Conservation (phyloP, 2,113 vertebrate species). For the Crotalus tigris region DNA sequence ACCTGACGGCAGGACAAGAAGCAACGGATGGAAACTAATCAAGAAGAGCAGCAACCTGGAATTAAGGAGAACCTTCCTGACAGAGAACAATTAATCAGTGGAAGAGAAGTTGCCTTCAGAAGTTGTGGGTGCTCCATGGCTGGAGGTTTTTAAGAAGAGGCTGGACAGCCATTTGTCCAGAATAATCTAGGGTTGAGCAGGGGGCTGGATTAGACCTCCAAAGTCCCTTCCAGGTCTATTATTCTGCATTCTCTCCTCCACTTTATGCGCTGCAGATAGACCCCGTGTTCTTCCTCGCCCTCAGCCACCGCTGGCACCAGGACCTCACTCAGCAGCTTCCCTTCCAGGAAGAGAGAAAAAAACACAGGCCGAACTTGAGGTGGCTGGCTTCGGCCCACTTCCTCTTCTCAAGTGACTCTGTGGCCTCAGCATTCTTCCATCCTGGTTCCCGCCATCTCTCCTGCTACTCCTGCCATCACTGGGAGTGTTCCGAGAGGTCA, state of each 20-base stretch:
- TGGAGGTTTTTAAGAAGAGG: not conserved
- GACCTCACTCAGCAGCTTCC: not conserved
- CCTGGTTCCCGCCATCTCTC: conserved; percentile 23
- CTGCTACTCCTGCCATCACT: not conserved
- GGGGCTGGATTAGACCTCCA: not conserved
- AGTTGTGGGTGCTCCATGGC: not conserved
- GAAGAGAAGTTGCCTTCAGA: not conserved
- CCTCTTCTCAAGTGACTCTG: conserved; percentile 14
- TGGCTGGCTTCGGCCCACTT: not conserved
- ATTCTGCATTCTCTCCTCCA: not conserved
- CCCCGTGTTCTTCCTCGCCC: not conserved
- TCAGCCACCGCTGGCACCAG: not conserved
- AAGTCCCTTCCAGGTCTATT: not conserved
- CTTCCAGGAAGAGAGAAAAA: not conserved
- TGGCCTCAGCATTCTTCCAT: conserved; percentile 52
- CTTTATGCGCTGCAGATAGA: not conserved
- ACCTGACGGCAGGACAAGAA: not conserved
- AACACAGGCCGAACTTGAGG: not conserved
- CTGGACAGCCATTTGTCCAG: not conserved
- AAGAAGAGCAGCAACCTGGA: not conserved
- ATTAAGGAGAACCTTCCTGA: not conserved
- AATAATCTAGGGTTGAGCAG: not conserved
- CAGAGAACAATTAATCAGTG: too few species aligned
- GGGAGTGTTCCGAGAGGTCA: not conserved
- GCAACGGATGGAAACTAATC: not conserved